Percentiles rank a stretch among this genome's conserved stretches.
phyloP scores from a whole-genome alignment of 2,888 invertebrate species.

The Nipponacmea schrenckii region DNA sequence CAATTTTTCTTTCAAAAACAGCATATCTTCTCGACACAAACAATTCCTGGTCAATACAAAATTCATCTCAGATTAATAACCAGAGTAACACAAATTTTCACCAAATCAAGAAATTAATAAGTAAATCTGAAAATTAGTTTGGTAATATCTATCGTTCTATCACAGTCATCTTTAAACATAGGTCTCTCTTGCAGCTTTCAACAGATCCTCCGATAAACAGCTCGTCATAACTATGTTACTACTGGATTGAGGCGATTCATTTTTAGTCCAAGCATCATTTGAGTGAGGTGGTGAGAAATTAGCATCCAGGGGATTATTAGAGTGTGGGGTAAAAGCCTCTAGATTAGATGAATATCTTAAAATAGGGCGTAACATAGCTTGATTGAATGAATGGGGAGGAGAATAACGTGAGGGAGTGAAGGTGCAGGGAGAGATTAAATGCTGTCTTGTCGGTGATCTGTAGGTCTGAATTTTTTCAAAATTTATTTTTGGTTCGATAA shows the following conservation, averaged over 20 bases:
- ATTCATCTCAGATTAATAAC: too few relatives aligned
- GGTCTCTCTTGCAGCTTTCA: conserved; percentile 6
- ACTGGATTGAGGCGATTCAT: not conserved
- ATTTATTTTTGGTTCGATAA: conserved; percentile 15
- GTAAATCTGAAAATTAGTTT: too few relatives aligned
- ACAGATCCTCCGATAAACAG: not conserved
- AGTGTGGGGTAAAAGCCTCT: conserved; percentile 17
- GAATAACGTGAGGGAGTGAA: not conserved
- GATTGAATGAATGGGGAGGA: conserved; percentile 7
- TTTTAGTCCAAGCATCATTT: not conserved
- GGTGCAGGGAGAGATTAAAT: not conserved
- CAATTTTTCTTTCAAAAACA: too few relatives aligned
- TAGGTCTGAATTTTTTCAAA: conserved; percentile 8
- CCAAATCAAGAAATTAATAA: too few relatives aligned
- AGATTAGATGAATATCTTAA: conserved; percentile 22
- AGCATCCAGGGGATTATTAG: conserved; percentile 3
- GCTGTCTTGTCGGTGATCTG: not conserved
- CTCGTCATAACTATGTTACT: not conserved
- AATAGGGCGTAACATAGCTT: conserved; percentile 21
- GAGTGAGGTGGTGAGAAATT: not conserved
- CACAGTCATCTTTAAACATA: conserved; percentile 11
- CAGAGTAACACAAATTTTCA: too few relatives aligned
- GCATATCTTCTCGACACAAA: too few relatives aligned
- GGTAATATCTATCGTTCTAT: too few relatives aligned
- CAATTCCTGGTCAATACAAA: too few relatives aligned